Percentiles rank a stretch among this genome's conserved stretches.
phyloP scores from a whole-genome alignment of 2,888 invertebrate species.

The Pollenia griseotomentosa region DNA sequence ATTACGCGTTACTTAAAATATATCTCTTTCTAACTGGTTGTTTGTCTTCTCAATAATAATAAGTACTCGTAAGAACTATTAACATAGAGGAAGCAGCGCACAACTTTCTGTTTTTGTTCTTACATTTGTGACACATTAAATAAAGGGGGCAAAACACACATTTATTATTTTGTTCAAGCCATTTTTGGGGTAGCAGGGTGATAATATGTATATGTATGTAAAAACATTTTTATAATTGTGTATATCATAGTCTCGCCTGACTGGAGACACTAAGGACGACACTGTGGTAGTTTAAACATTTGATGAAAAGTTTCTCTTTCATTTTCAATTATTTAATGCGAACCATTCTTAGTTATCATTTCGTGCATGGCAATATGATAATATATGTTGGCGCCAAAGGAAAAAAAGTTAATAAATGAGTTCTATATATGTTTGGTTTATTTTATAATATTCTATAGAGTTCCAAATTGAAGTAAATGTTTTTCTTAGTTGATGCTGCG shows the following conservation, averaged over 20 bases:
- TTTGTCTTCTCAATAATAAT: neutral
- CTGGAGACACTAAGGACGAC: slow-evolving; percentile 26
- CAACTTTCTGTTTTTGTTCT: slow-evolving; percentile 4
- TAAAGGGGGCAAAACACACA: neutral
- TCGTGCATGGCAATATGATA: neutral
- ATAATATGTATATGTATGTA: neutral
- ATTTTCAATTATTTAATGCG: slow-evolving; percentile 9
- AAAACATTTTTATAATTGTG: neutral
- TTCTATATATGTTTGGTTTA: too few relatives aligned
- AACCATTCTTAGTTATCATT: slow-evolving; percentile 21
- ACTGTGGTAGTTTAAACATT: neutral
- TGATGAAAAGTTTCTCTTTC: neutral
- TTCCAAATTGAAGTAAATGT: too few relatives aligned
- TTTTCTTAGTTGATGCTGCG: too few relatives aligned
- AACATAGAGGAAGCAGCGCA: neutral
- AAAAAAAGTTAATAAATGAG: slow-evolving; percentile 23
- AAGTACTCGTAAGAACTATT: neutral
- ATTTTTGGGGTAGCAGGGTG: neutral
- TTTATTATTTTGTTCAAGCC: neutral
- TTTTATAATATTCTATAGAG: too few relatives aligned
- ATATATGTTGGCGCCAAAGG: slow-evolving; percentile 25
- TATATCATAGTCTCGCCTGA: slow-evolving; percentile 31
- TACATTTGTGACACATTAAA: neutral
- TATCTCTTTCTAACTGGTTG: neutral
- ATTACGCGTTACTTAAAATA: neutral